A percentile compares a stretch with the other conserved stretches of the same genome.
Conservation (phyloP, 2,888 invertebrate species). For the Spodoptera exigua region DNA sequence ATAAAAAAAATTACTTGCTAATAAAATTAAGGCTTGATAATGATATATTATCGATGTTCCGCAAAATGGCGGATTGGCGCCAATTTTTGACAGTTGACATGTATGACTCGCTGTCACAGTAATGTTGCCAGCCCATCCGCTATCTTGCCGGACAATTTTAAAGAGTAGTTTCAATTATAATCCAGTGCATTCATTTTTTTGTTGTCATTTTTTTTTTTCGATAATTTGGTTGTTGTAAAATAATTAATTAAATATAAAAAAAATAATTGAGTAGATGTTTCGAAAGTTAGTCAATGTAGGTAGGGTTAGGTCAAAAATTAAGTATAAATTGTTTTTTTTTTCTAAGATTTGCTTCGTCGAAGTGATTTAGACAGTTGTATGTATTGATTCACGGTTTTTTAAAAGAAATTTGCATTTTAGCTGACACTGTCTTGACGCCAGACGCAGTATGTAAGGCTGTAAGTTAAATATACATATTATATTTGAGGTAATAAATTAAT, state of each 20-base stretch:
- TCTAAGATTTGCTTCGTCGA: slow-evolving; percentile 72
- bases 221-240: slow-evolving; percentile 82
- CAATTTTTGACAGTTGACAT: slow-evolving; percentile 23
- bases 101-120: slow-evolving; percentile 18
- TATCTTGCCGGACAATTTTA: too few relatives aligned
- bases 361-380: slow-evolving; percentile 60
- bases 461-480: slow-evolving; percentile 89
- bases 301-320: slow-evolving; percentile 61
- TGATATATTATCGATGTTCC: slow-evolving; percentile 51
- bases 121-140: slow-evolving; percentile 24
- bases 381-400: slow-evolving; percentile 54
- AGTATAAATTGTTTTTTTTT: slow-evolving; percentile 71
- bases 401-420: slow-evolving; percentile 60
- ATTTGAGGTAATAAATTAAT: slow-evolving; percentile 88
- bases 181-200: slow-evolving; percentile 57
- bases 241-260: slow-evolving; percentile 60
- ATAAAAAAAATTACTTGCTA: slow-evolving; percentile 83
- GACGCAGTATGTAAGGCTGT: slow-evolving; percentile 78
- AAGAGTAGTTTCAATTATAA: slow-evolving; percentile 40
- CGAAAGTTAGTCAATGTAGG: slow-evolving; percentile 62
- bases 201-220: slow-evolving; percentile 59
- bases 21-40: slow-evolving; percentile 68
- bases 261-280: slow-evolving; percentile 61
- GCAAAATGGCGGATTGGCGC: slow-evolving; percentile 35
- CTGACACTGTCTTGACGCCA: slow-evolving; percentile 52